Evolutionary conservation across 1,140 invertebrate genomes (phyloP), one percentile per base, ranked within the genome.

Genomic region (Drosophila rufa): DNA sequence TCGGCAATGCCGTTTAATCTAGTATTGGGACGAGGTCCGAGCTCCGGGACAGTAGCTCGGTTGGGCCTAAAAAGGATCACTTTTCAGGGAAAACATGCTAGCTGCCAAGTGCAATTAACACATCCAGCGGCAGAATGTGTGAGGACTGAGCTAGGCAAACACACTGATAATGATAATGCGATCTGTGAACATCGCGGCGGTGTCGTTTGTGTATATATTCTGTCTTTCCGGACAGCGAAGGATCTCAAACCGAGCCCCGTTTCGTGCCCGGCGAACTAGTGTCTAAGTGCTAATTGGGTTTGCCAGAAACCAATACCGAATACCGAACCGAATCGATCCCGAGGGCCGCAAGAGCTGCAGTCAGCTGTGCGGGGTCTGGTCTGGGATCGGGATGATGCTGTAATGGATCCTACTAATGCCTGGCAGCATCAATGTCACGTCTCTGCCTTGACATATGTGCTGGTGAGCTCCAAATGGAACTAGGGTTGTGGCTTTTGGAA

Each of bases 281-380:
- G 75, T 85, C 61, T 80, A 89, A 87, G 83, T 87, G 84, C 84
- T 87, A 87, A 87, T 87, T 87, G 80, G 77, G 80, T 83, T 82
- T 77, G 57, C 62, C 71, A 65, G 56, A 79, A 58, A 57, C 51
- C 45, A 27, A 76, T 45, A 64, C 69, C 57, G 25, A 51, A 46
- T 22, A 3, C 19, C 27, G 7, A 78, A 56, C 53, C 58, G 27
- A 42, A 40, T 47, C 36, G 8, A 43, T 25, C 17, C 14, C 3
- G 27, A 30, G 38, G 22, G 19, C 40, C n/a, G 19, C 45, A 70
- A 78, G 75, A 57, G 48, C 75, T 78, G 82, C 62, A 59, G 51
- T 77, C 82, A 85, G 77, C 82, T 84, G 82, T 45, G 12, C n/a
- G 4, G 9, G 7, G 22, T 14, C 59, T 9, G 7, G n/a, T 14